phyloP scores from a whole-genome alignment of 1,140 invertebrate species.

The Bicyclus anynana region DNA sequence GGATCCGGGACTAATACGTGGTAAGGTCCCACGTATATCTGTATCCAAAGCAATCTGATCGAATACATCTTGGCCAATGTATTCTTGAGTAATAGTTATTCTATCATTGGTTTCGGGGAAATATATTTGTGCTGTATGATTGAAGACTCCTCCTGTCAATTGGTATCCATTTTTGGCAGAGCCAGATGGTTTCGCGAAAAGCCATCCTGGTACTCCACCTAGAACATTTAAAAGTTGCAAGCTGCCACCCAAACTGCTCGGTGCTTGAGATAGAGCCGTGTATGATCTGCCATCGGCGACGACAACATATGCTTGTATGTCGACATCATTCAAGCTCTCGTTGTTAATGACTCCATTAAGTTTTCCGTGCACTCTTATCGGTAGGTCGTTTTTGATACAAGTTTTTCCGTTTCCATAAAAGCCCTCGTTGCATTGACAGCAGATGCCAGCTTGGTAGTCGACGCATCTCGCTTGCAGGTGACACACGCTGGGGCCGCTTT shows the following conservation, averaged over 20 bases:
- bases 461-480: constrained; percentile 89
- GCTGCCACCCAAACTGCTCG: constrained; percentile 84
- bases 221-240: constrained; percentile 89
- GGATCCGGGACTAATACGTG: constrained; percentile 79
- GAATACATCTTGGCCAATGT: constrained; percentile 92
- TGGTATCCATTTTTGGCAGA: constrained; percentile 91
- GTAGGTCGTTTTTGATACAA: constrained; percentile 89
- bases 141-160: constrained; percentile 88
- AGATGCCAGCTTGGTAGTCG: constrained; percentile 90
- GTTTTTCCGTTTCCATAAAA: constrained; percentile 94
- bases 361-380: constrained; percentile 91
- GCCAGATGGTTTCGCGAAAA: constrained; percentile 90
- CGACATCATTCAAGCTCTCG: constrained; percentile 83
- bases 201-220: constrained; percentile 91
- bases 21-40: constrained; percentile 87
- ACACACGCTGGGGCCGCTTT: constrained; percentile 82
- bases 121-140: constrained; percentile 86
- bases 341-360: constrained; percentile 89
- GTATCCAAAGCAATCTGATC: constrained; percentile 90
- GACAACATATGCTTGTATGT: constrained; percentile 95
- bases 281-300: constrained; percentile 93
- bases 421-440: constrained; percentile 88
- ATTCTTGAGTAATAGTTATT: constrained; percentile 86
- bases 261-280: constrained; percentile 91
- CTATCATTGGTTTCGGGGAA: constrained; percentile 85